phyloP scores from a whole-genome alignment of 1,140 invertebrate species.

The Drosophila bipectinata region DNA sequence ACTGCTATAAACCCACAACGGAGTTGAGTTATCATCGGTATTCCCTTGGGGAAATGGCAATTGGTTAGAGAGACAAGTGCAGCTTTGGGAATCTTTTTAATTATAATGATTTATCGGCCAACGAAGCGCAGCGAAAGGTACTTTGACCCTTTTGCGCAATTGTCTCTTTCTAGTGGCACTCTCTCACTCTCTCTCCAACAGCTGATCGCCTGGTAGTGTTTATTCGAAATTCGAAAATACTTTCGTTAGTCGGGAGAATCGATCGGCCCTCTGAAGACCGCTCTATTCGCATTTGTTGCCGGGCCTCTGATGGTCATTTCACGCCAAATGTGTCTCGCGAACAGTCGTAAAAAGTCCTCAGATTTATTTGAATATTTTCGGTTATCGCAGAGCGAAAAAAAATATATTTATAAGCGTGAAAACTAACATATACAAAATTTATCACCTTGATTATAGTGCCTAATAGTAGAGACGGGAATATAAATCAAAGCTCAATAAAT shows the following conservation, averaged over 20 bases:
- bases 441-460: no score
- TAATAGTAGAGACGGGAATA: neutral
- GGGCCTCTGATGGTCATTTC: constrained; percentile 46
- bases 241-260: constrained; percentile 43
- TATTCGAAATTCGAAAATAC: constrained; percentile 52
- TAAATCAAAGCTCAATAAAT: neutral
- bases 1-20: neutral
- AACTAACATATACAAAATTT: neutral
- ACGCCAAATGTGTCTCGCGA: constrained; percentile 25
- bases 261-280: constrained; percentile 18
- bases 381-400: neutral
- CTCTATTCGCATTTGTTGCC: constrained; percentile 26
- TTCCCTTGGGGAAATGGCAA: constrained; percentile 2
- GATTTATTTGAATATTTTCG: constrained; percentile 4
- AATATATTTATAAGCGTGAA: constrained; percentile 2
- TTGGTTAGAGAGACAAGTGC: constrained; percentile 25
- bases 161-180: neutral
- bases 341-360: constrained; percentile 23
- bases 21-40: constrained; percentile 18
- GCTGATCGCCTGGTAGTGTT: constrained; percentile 23
- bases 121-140: constrained; percentile 31
- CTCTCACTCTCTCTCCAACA: constrained; percentile 11
- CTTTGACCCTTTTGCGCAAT: constrained; percentile 45
- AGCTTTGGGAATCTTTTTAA: constrained; percentile 38
- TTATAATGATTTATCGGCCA: constrained; percentile 39